A percentile compares a stretch with the other conserved stretches of the same genome.
These are phyloP conservation scores for Nudaria mundana DNA, from an alignment of 2,888 invertebrate species.

Conservation along the genomic window DNA sequence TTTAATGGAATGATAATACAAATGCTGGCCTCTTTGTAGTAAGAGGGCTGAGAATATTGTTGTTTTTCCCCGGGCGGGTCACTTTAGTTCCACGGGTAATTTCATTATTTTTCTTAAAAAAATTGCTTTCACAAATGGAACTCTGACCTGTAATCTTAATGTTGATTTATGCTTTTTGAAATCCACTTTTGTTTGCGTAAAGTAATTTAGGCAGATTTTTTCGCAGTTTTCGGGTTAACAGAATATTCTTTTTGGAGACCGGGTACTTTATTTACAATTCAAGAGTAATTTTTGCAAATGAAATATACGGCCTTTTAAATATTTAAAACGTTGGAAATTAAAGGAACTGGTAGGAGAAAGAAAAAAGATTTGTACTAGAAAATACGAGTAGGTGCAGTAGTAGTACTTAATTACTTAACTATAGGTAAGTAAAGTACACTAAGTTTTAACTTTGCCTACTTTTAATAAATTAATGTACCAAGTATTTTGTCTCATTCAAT, in stretches of 20 bases:
- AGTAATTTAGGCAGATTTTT: constrained; percentile 42
- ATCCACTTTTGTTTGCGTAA: constrained; percentile 49
- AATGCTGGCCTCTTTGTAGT: constrained; percentile 77
- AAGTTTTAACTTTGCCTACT: no score
- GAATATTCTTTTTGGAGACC: constrained; percentile 22
- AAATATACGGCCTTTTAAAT: no score
- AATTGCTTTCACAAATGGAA: constrained; percentile 60
- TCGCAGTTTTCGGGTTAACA: constrained; percentile 32
- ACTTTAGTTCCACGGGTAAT: constrained; percentile 75
- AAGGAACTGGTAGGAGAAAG: no score
- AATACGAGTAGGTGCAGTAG: no score
- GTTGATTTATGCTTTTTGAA: constrained; percentile 59
- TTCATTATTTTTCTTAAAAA: constrained; percentile 67
- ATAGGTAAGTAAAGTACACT: no score
- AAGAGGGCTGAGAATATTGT: constrained; percentile 68
- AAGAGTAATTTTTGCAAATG: constrained; percentile 6
- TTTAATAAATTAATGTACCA: constrained; percentile 26
- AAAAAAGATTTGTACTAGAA: no score
- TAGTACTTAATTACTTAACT: no score
- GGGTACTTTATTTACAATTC: constrained; percentile 19
- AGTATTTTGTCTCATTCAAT: constrained; percentile 30
- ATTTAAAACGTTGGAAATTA: no score
- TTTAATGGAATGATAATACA: constrained; percentile 81
- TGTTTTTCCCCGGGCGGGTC: constrained; percentile 74
- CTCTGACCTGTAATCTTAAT: constrained; percentile 56